Evolutionary conservation across 1,140 invertebrate species (phyloP), one percentile per base, ranked within the genome.

Genomic region (Choristoneura fumiferana): DNA sequence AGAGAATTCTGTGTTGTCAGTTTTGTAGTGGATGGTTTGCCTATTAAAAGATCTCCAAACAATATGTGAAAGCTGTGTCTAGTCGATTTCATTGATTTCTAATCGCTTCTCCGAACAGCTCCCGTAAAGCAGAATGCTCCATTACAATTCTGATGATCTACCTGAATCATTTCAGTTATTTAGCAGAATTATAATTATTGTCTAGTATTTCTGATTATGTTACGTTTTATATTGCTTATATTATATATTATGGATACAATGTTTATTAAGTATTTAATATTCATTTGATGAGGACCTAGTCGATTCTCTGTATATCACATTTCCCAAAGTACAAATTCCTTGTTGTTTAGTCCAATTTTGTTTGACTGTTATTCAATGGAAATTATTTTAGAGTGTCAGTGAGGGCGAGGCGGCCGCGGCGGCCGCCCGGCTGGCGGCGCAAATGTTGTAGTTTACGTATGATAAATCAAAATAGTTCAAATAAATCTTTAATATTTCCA

Each of bases 331-430:
- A 90, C 88, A 90, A 90, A 90, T 90, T 89, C 87, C 88, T 90
- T 89, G 89, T 90, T 90, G 87, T 90, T 90, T 90, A 90, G 89
- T 90, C 86, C 87, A 90, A 90, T 90, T 90, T 90, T 88, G 84
- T 90, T 90, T 90, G 73, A 85, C 78, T 89, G 86, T 89, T 87
- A 86, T 82, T 83, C 68, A 87, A 81, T 87, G 77, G 76, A 87
- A 87, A 87, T 89, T 89, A 84, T 84, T 89, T 87, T 87, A 88
- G 74, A 72, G 70, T 78, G 62, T n/a, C n/a, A n/a, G n/a, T 69
- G 73, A 73, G 62, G 63, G 63, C 64, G 58, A 63, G 58, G 36
- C 17, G 35, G n/a, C 14, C 12, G 33, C 3, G 40, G 40, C 15
- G 2, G 9, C 15, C 43, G 18, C 43, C 43, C 43, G 33, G 40